These are phyloP conservation scores for Meriones unguiculatus DNA, from an alignment of 2,113 vertebrate genomes.

Conservation along the genomic window DNA sequence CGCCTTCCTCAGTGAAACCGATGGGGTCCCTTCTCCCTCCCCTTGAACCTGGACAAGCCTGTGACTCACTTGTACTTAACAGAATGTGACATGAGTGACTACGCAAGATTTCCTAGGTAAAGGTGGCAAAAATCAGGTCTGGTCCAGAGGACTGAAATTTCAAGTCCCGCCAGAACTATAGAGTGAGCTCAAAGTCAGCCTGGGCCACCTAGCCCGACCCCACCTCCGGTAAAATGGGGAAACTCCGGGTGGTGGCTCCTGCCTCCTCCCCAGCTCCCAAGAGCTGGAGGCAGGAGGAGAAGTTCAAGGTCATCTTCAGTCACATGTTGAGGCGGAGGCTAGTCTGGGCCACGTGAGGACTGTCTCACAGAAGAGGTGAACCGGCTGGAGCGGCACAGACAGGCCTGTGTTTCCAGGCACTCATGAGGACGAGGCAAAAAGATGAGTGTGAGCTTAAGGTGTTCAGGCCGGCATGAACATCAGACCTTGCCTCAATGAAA, in stretches of 20 bases:
- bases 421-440: not conserved
- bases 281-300: not conserved
- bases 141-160: not conserved
- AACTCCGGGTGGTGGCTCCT: not conserved
- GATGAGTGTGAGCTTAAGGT: not conserved
- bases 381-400: not conserved
- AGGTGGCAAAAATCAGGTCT: not conserved
- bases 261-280: not conserved
- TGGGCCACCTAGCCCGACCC: not conserved
- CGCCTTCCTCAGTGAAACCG: not conserved
- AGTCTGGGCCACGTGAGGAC: not conserved
- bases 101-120: not conserved
- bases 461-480: not conserved
- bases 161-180: not conserved
- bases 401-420: not conserved
- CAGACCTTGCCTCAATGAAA: not conserved
- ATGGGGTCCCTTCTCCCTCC: not conserved
- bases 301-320: not conserved
- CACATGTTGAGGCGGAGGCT: not conserved
- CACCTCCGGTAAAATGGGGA: not conserved
- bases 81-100: not conserved
- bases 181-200: not conserved
- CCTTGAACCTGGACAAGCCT: not conserved
- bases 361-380: not conserved
- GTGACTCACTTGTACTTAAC: not conserved